These are phyloP conservation scores for Sebastes kiyomatsui DNA, from an alignment of 2,797 vertebrate genomes.

Conservation along the genomic window DNA sequence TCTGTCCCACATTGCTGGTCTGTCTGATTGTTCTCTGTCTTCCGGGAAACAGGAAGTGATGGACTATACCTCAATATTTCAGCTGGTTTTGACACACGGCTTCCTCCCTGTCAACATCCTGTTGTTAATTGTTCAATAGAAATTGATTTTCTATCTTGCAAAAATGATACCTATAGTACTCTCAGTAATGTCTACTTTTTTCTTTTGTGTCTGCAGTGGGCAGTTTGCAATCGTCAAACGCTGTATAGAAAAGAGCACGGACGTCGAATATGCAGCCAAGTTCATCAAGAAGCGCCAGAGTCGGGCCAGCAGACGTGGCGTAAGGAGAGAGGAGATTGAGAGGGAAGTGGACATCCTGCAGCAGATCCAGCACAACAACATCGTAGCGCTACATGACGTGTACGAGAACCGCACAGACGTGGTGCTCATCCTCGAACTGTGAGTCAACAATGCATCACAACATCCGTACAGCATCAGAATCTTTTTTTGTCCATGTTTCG, in stretches of 20 bases:
- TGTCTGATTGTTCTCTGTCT: constrained; percentile 65
- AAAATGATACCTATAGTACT: neutral
- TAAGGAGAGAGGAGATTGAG: constrained; percentile 92
- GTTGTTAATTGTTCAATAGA: constrained; percentile 15
- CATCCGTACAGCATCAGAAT: neutral
- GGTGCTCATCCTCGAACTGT: constrained; percentile 97
- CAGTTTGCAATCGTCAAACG: constrained; percentile 97
- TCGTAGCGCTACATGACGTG: constrained; percentile 91
- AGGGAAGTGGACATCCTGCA: constrained; percentile 94
- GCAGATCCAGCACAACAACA: constrained; percentile 90
- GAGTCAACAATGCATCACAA: constrained; percentile 74
- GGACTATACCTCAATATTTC: constrained; percentile 48
- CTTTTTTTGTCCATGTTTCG: neutral
- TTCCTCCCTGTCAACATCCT: constrained; percentile 68
- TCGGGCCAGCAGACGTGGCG: constrained; percentile 89
- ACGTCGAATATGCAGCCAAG: constrained; percentile 90
- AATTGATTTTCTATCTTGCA: neutral
- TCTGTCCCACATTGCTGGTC: constrained; percentile 26
- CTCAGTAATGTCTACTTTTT: neutral
- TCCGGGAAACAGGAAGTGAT: constrained; percentile 68
- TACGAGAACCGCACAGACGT: constrained; percentile 96
- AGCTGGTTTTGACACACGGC: constrained; percentile 42
- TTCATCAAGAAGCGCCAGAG: constrained; percentile 97
- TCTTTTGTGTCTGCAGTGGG: constrained; percentile 81
- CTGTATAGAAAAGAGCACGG: constrained; percentile 88